Evolutionary conservation across 64 coral and sea anemone genomes (phyloP).

Genomic region (Dendrophyllia cribrosa): DNA sequence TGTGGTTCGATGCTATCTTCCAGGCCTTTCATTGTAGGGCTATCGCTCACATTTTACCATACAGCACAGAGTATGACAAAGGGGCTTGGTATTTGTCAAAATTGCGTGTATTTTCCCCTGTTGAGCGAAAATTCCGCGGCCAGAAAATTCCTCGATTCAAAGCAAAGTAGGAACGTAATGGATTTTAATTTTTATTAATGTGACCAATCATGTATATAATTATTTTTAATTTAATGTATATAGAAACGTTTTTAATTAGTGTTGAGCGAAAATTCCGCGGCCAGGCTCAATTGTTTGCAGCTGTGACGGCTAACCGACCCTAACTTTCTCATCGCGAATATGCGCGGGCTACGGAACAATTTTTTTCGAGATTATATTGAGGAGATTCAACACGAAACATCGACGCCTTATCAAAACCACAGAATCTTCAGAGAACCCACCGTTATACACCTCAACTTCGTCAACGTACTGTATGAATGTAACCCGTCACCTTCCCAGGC

Average conservation of each 20-base stretch:
- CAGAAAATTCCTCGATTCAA: too few relatives aligned
- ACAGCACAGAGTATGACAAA: background rate
- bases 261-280: too few relatives aligned
- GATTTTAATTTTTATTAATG: too few relatives aligned
- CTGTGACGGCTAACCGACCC: background rate
- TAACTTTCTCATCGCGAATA: background rate
- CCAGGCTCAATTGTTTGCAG: too few relatives aligned
- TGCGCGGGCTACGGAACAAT: background rate
- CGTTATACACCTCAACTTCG: background rate
- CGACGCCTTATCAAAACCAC: background rate
- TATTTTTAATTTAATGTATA: too few relatives aligned
- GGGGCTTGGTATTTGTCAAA: too few relatives aligned
- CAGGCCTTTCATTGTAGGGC: conserved; percentile 5
- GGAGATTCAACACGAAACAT: background rate
- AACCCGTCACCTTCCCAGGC: background rate
- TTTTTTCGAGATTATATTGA: background rate
- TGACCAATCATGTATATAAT: too few relatives aligned
- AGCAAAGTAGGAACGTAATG: too few relatives aligned
- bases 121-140: too few relatives aligned
- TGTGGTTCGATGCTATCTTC: conserved; percentile 3
- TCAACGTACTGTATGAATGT: background rate
- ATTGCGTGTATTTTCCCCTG: too few relatives aligned
- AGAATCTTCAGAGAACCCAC: background rate
- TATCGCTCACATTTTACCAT: conserved; percentile 4
- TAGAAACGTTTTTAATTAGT: too few relatives aligned